Conservation (phyloP, 1,140 invertebrate species). For the Tyrophagus putrescentiae region DNA sequence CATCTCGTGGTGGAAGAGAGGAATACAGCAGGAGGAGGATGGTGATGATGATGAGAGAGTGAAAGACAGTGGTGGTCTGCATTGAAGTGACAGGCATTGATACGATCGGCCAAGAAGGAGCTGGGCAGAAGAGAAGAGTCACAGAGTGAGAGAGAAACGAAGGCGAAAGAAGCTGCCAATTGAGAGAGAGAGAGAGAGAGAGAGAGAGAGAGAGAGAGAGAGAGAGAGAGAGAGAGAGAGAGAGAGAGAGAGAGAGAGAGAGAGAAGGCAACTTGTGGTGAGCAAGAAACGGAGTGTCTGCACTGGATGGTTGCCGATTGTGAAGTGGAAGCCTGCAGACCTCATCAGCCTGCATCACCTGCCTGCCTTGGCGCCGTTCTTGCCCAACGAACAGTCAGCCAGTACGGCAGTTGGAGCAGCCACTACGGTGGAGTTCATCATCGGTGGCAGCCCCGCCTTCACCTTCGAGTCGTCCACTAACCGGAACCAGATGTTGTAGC, state of each 20-base stretch:
- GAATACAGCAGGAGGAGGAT: no score
- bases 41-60: neutral
- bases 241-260: neutral
- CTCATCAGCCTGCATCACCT: neutral
- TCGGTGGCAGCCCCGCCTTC: neutral
- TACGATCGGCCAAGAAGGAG: neutral
- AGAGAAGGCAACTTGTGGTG: neutral
- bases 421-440: no score
- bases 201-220: neutral
- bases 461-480: constrained; percentile 6
- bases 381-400: no score
- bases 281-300: neutral
- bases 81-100: neutral
- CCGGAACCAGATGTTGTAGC: constrained; percentile 22
- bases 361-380: neutral
- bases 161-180: no score
- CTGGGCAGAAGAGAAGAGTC: neutral
- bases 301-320: neutral
- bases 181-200: neutral
- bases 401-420: no score
- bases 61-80: neutral
- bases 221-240: neutral
- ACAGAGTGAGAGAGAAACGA: neutral
- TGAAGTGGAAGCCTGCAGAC: neutral
- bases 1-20: no score